Conservation (phyloP, 2,797 vertebrate species). For the Acestrorhynchus altus region DNA sequence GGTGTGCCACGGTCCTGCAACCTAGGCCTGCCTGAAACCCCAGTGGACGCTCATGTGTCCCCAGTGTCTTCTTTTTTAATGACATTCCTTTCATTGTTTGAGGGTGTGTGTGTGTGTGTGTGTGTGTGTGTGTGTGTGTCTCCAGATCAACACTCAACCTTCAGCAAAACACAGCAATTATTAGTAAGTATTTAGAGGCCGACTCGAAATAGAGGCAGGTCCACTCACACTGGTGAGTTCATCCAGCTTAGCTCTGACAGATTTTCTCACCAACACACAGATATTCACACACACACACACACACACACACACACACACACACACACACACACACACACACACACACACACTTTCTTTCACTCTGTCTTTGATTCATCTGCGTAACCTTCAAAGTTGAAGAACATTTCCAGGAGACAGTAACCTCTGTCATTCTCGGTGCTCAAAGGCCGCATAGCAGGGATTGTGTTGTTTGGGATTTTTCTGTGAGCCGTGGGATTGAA, state of each 20-base stretch:
- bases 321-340: background rate
- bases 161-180: background rate
- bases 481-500: conserved; percentile 27
- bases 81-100: no score
- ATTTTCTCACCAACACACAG: no score
- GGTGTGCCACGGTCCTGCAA: no score
- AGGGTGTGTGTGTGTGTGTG: no score
- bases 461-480: background rate
- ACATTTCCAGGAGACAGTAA: background rate
- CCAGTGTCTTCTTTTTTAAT: no score
- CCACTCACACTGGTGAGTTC: no score
- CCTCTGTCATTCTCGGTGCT: background rate
- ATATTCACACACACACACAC: no score
- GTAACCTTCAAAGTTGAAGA: conserved; percentile 9
- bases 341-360: conserved; percentile 9
- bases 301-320: background rate
- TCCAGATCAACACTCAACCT: background rate
- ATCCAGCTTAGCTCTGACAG: no score
- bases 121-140: no score
- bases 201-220: no score
- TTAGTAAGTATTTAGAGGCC: background rate
- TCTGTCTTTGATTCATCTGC: conserved; percentile 23
- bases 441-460: background rate
- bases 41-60: no score
- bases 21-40: no score